phyloP scores from a whole-genome alignment of 2,113 vertebrate genomes.

The Sylvicapra grimmia region DNA sequence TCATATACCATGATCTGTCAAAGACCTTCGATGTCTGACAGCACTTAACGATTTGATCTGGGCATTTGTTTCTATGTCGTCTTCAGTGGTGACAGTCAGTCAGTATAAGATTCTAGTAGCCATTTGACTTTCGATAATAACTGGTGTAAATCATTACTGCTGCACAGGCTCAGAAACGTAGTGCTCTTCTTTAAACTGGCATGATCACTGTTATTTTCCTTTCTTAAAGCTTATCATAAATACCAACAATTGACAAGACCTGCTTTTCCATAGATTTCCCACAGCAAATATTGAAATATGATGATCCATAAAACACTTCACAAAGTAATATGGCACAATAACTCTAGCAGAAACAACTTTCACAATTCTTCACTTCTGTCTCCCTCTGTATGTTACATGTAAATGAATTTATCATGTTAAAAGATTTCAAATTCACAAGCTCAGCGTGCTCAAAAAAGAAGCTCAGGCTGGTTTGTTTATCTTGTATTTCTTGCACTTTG shows the following conservation, averaged over 20 bases:
- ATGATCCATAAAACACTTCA: slow-evolving; percentile 3
- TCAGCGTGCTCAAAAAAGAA: not conserved
- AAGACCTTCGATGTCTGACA: slow-evolving; percentile 40
- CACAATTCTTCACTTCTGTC: not conserved
- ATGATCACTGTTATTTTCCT: not conserved
- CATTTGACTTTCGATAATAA: slow-evolving; percentile 33
- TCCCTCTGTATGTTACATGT: not conserved
- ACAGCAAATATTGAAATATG: slow-evolving; percentile 5
- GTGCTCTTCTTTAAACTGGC: slow-evolving; percentile 9
- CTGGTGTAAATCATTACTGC: slow-evolving; percentile 30
- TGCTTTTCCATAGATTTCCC: slow-evolving; percentile 9
- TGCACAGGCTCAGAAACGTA: not conserved
- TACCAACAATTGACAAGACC: slow-evolving; percentile 22
- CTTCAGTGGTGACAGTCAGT: slow-evolving; percentile 20
- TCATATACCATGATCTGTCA: not conserved
- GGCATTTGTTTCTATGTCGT: slow-evolving; percentile 41
- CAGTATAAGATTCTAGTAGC: slow-evolving; percentile 18
- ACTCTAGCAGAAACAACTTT: slow-evolving; percentile 16
- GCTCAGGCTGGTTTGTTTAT: not conserved
- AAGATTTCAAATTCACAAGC: not conserved
- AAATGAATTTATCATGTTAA: slow-evolving; percentile 28
- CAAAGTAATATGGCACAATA: not conserved
- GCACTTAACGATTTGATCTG: not conserved
- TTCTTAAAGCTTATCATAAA: slow-evolving; percentile 46
- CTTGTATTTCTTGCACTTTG: not conserved